Evolutionary conservation across 2,888 invertebrate species (phyloP).

Genomic region (Euplexia lucipara): DNA sequence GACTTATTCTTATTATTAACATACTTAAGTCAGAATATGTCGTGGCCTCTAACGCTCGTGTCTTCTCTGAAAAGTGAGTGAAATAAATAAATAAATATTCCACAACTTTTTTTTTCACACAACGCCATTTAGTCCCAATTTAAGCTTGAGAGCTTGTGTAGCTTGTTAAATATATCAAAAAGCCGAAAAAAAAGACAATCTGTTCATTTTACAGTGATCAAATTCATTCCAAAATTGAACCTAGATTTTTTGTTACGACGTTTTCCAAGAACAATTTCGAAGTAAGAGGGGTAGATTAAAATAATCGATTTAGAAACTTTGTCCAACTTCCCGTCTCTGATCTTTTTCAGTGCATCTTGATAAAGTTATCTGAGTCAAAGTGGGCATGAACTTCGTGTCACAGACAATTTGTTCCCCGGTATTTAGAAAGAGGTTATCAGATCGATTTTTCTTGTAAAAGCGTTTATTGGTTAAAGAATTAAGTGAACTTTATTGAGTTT

Average conservation of each 20-base stretch:
- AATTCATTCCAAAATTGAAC: slow-evolving; percentile 2
- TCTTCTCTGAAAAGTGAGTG: too few species aligned
- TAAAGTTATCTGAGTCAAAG: slow-evolving; percentile 53
- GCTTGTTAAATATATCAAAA: too few species aligned
- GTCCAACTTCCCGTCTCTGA: slow-evolving; percentile 46
- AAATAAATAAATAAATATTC: too few species aligned
- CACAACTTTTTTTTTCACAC: too few species aligned
- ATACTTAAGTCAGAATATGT: too few species aligned
- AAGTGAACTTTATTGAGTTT: neutral
- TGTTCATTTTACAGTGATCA: neutral
- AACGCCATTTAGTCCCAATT: too few species aligned
- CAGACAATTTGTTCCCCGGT: slow-evolving; percentile 33
- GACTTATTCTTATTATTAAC: too few species aligned
- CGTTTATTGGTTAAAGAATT: slow-evolving; percentile 18
- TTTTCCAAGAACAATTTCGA: slow-evolving; percentile 23
- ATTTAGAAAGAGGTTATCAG: slow-evolving; percentile 18
- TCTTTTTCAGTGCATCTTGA: slow-evolving; percentile 51
- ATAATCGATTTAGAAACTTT: slow-evolving; percentile 56
- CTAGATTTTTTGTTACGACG: slow-evolving; percentile 3
- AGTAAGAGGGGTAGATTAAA: slow-evolving; percentile 49
- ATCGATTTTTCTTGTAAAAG: neutral
- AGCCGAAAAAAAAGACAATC: too few species aligned
- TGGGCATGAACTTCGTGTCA: slow-evolving; percentile 34
- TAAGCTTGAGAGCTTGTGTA: too few species aligned
- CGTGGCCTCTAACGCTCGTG: too few species aligned